Percentiles rank a stretch among this genome's conserved stretches.
These are phyloP conservation scores for Parnassius orleans DNA, from an alignment of 2,888 invertebrate species.

Conservation along the genomic window DNA sequence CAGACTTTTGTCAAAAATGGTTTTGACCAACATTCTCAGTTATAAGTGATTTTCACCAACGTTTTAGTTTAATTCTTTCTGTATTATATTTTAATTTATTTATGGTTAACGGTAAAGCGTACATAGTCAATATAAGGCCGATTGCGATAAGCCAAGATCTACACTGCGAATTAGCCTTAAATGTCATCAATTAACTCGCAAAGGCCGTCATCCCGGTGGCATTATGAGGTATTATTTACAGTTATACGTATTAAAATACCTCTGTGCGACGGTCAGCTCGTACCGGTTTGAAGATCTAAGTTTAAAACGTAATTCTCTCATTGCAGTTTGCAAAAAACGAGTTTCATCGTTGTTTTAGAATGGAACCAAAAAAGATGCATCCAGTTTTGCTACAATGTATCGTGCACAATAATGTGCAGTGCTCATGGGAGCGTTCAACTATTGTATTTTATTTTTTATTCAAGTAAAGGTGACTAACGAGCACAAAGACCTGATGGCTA, in stretches of 20 bases:
- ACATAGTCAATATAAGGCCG: not conserved
- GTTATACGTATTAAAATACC: slow-evolving; percentile 13
- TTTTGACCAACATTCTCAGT: too few species aligned
- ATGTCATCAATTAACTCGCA: slow-evolving; percentile 10
- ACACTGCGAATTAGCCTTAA: not conserved
- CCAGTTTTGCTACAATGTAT: not conserved
- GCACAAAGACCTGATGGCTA: too few species aligned
- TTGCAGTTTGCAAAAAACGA: not conserved
- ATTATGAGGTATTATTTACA: slow-evolving; percentile 11
- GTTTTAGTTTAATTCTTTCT: too few species aligned
- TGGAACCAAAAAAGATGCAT: not conserved
- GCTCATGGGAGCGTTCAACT: not conserved
- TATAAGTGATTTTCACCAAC: too few species aligned
- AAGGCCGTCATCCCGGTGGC: not conserved
- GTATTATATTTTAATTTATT: too few species aligned
- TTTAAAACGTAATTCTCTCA: not conserved
- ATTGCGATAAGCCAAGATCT: not conserved
- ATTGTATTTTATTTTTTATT: not conserved
- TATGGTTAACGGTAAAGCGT: too few species aligned
- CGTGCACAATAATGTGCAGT: not conserved
- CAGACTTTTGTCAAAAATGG: too few species aligned
- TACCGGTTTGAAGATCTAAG: slow-evolving; percentile 18
- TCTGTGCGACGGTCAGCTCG: not conserved
- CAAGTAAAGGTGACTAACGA: too few species aligned
- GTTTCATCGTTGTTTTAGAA: slow-evolving; percentile 7